phyloP scores from a whole-genome alignment of 2,113 vertebrate genomes.

The Carettochelys insculpta region DNA sequence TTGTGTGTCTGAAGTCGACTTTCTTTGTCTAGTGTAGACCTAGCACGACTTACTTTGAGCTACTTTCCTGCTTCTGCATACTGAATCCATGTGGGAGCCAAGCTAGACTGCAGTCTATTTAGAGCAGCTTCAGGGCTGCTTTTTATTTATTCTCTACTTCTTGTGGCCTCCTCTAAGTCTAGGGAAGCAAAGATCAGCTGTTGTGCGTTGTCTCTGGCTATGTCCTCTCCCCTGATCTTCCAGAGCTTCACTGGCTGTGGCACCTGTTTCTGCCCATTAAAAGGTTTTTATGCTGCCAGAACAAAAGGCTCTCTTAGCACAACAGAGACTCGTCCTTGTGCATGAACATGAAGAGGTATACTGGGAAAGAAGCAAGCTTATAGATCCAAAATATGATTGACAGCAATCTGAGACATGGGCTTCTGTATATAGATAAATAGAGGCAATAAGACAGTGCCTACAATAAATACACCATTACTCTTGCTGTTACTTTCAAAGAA shows the following conservation, averaged over 20 bases:
- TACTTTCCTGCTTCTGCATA: not conserved
- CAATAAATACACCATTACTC: not conserved
- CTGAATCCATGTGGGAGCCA: not conserved
- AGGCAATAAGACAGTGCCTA: not conserved
- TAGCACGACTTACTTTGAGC: no score
- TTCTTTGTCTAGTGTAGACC: no score
- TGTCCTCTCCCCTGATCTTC: not conserved
- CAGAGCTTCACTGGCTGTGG: not conserved
- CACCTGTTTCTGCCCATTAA: not conserved
- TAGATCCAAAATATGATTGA: not conserved
- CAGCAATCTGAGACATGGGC: not conserved
- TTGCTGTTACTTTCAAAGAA: not conserved
- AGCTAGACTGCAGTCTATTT: not conserved
- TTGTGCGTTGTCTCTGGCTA: not conserved
- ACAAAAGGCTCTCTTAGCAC: not conserved
- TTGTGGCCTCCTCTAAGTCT: not conserved
- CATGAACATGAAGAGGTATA: not conserved
- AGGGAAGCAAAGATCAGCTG: not conserved
- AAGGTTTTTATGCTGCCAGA: not conserved
- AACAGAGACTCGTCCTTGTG: not conserved
- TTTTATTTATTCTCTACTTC: not conserved
- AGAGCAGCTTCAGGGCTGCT: not conserved
- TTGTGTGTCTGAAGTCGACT: no score
- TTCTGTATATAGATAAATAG: not conserved
- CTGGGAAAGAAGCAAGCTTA: fast-evolving